Base-by-base conservation (phyloP, 1,140 invertebrate genomes). In the Atta texana region DNA sequence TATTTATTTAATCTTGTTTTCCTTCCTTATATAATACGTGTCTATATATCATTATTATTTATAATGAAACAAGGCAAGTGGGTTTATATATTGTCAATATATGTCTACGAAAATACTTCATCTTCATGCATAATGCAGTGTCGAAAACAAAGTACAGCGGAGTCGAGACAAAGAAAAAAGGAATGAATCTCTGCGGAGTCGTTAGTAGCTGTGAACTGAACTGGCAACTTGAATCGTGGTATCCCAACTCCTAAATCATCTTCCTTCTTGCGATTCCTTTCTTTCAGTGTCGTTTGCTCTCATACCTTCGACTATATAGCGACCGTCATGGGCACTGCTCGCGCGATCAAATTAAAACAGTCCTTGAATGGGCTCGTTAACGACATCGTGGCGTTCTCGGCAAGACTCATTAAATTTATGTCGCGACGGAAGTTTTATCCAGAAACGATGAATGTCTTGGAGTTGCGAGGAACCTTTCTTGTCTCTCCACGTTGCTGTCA, bases 291-390 rank as follows among this genome's bases (percentile, higher is more conserved):
- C 39, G 18, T 59, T 24, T 6, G 14, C 44, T 31, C 8, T 69
- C 31, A 16, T 21, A 16, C 28, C 44, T 34, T 6, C 44, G n/a
- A 75, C 80, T 49, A 44, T 44, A 44, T 44, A 72, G 53, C 80
- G 39, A 71, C 51, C 68, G 68, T 74, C 68, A 69, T 69, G 55
- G 63, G n/a, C 82, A 53, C 72, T 39, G 69, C 66, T 84, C 74
- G 72, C 72, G 72, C 66, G 72, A 90, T 91, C 86, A 87, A 90
- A 92, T 91, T 92, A 91, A 92, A 92, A 91, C 82, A 81, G 81
- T 91, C 75, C 59, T 66, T 93, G 92, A 93, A 93, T 92, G 89
- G 86, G 86, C 84, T 92, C 92, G 87, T 93, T 93, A 93, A 89
- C 89, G 86, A 88, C 86, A 76, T 84, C 68, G 66, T 59, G 74